These are phyloP conservation scores for Ceratoteleas bidentatus DNA, from an alignment of 1,140 invertebrate genomes.

Conservation along the genomic window DNA sequence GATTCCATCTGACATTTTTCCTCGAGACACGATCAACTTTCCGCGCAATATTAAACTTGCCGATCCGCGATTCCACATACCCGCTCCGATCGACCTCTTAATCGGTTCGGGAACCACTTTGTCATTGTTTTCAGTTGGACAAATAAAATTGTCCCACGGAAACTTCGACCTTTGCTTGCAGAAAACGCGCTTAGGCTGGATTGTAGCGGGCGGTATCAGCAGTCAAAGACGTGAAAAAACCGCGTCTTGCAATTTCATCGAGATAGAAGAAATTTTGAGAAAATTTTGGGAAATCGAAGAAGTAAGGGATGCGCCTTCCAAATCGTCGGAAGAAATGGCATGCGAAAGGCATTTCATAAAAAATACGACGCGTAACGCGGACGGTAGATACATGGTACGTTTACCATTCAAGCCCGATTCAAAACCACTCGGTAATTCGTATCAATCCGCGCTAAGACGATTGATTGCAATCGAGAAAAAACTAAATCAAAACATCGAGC, in stretches of 20 bases:
- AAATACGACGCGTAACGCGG: slow-evolving; percentile 26
- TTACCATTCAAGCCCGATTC: slow-evolving; percentile 65
- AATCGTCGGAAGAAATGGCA: slow-evolving; percentile 10
- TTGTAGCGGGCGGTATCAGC: slow-evolving; percentile 5
- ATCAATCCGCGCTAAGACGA: slow-evolving; percentile 28
- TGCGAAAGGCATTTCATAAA: slow-evolving; percentile 24
- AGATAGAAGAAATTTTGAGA: background rate
- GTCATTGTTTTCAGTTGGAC: slow-evolving; percentile 31
- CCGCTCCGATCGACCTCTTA: slow-evolving; percentile 17
- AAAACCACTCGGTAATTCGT: slow-evolving; percentile 42
- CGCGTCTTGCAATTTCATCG: slow-evolving; percentile 2
- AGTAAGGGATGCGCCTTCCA: slow-evolving; percentile 3
- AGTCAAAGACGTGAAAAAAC: background rate
- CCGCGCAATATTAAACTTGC: slow-evolving; percentile 20
- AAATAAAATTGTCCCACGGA: slow-evolving; percentile 9
- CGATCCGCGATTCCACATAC: slow-evolving; percentile 36
- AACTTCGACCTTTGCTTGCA: slow-evolving; percentile 20
- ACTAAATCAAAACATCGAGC: slow-evolving; percentile 32
- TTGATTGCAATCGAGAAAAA: slow-evolving; percentile 52
- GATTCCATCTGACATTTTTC: slow-evolving; percentile 7
- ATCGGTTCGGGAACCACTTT: slow-evolving; percentile 28
- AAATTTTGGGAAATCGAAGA: slow-evolving; percentile 35
- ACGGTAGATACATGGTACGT: slow-evolving; percentile 69
- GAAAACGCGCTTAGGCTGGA: slow-evolving; percentile 37
- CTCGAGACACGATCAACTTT: background rate